These are phyloP conservation scores for Ophiodon elongatus DNA, from an alignment of 2,113 vertebrate species.

Conservation along the genomic window DNA sequence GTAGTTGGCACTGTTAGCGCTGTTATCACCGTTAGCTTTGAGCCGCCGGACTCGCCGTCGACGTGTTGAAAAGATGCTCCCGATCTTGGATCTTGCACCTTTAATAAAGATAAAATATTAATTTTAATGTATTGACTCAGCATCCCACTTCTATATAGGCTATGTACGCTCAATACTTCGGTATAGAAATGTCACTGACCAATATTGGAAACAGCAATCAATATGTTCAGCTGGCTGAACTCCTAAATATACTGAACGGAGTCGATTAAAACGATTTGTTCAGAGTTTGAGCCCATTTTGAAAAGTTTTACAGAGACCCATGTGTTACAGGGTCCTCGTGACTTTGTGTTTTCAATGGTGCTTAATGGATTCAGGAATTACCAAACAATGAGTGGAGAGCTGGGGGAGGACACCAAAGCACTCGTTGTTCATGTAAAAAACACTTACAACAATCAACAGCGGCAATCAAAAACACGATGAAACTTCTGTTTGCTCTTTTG, in stretches of 20 bases:
- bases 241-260: neutral
- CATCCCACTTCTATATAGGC: neutral
- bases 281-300: neutral
- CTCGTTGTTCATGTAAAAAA: slow-evolving; percentile 44
- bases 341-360: slow-evolving; percentile 30
- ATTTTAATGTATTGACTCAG: neutral
- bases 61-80: neutral
- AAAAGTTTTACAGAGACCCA: neutral
- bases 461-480: slow-evolving; percentile 53
- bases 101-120: neutral
- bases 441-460: slow-evolving; percentile 49
- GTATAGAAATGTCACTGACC: neutral
- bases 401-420: slow-evolving; percentile 6
- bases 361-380: slow-evolving; percentile 43
- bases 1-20: too few species aligned
- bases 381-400: slow-evolving; percentile 36
- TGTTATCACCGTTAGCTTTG: neutral
- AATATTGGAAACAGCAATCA: neutral
- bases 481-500: slow-evolving; percentile 45
- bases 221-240: neutral
- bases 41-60: neutral
- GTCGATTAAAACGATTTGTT: neutral
- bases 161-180: neutral
- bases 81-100: neutral
- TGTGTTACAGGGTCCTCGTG: slow-evolving; percentile 5